A percentile compares a stretch with the other conserved stretches of the same genome.
phyloP scores from a whole-genome alignment of 2,113 vertebrate species.

The Neopipo cinnamomea region DNA sequence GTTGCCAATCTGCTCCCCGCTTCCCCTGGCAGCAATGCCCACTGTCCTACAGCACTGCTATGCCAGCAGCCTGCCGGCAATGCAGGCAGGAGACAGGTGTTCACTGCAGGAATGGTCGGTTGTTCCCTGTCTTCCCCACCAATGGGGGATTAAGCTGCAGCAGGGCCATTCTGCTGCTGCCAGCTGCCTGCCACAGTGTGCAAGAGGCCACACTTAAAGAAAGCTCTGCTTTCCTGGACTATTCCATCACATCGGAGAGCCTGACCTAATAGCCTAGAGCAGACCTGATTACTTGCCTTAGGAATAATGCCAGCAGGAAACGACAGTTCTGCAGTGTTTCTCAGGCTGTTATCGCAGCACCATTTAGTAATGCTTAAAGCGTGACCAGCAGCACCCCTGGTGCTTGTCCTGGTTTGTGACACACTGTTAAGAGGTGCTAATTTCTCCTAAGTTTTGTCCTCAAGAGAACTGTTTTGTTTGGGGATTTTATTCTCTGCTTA shows the following conservation, averaged over 20 bases:
- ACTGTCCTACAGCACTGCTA: neutral
- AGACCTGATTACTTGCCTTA: neutral
- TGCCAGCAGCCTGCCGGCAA: fast-evolving
- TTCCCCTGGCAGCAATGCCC: neutral
- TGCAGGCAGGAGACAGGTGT: neutral
- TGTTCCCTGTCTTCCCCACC: neutral
- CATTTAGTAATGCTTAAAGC: neutral
- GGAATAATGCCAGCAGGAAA: fast-evolving
- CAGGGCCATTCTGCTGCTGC: neutral
- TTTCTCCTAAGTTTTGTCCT: neutral
- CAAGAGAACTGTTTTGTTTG: neutral
- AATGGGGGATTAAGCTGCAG: neutral
- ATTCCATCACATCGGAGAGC: neutral
- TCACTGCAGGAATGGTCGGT: fast-evolving
- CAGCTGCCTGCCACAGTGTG: neutral
- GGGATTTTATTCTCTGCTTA: neutral
- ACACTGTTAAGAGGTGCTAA: neutral
- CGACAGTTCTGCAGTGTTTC: fast-evolving
- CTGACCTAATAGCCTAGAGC: neutral
- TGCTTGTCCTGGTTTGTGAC: neutral
- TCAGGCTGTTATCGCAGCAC: neutral
- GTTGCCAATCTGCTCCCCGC: neutral
- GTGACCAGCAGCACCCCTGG: neutral
- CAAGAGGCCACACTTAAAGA: neutral
- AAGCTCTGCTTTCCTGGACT: neutral